Percentiles rank a stretch among this genome's conserved stretches.
These are phyloP conservation scores for Drosophila flavopinicola DNA, from an alignment of 2,888 invertebrate species.

Conservation along the genomic window DNA sequence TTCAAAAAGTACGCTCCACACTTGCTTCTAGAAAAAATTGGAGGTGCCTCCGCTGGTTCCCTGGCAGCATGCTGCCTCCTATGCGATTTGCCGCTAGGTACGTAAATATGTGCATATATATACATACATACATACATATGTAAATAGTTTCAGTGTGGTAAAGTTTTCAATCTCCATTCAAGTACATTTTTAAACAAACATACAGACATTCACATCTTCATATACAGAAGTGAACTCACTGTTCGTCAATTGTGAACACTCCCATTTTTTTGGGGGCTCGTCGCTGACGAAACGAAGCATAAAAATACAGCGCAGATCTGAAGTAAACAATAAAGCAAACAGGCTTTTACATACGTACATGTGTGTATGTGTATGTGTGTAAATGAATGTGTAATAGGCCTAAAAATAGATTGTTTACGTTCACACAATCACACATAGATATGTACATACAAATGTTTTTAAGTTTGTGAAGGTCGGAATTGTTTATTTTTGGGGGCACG, in stretches of 20 bases:
- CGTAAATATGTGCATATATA: neutral
- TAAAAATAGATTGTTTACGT: slow-evolving; percentile 36
- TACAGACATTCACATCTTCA: too few species aligned
- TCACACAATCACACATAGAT: neutral
- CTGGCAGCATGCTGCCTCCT: slow-evolving; percentile 94
- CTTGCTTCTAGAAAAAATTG: slow-evolving; percentile 92
- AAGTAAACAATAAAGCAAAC: slow-evolving; percentile 25
- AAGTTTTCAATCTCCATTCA: too few species aligned
- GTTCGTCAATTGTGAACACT: slow-evolving; percentile 37
- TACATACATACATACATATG: neutral
- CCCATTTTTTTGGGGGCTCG: slow-evolving; percentile 52
- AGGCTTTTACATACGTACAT: neutral
- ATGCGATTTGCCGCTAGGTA: slow-evolving; percentile 94
- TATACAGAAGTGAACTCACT: neutral
- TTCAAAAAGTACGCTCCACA: slow-evolving; percentile 98
- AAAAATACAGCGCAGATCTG: slow-evolving; percentile 20
- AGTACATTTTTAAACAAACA: too few species aligned
- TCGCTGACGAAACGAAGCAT: slow-evolving; percentile 23
- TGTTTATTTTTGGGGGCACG: slow-evolving; percentile 37
- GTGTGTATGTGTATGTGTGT: slow-evolving; percentile 1
- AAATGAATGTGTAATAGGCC: slow-evolving; percentile 13
- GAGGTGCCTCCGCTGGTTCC: slow-evolving; percentile 98
- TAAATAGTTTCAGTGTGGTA: too few species aligned
- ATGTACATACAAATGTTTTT: slow-evolving; percentile 1
- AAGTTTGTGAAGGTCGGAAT: slow-evolving; percentile 42